A percentile compares a stretch with the other conserved stretches of the same genome.
These are phyloP conservation scores for Lucinisca nassula DNA, from an alignment of 2,888 invertebrate genomes.

Conservation along the genomic window DNA sequence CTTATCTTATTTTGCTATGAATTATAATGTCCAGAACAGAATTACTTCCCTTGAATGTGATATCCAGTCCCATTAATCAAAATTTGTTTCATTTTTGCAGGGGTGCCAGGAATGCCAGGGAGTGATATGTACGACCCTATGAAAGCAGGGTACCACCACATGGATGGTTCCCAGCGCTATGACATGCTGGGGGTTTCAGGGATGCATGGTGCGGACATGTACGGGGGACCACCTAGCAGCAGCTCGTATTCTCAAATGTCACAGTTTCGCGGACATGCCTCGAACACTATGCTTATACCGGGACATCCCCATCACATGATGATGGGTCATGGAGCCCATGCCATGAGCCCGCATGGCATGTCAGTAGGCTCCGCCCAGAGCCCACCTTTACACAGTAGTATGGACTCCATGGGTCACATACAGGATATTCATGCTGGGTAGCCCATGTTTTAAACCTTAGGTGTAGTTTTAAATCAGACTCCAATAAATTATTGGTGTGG, in stretches of 20 bases:
- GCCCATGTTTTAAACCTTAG: conserved; percentile 11
- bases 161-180: conserved; percentile 82
- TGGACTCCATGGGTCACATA: conserved; percentile 87
- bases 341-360: conserved; percentile 88
- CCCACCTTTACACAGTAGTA: conserved; percentile 87
- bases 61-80: too few relatives aligned
- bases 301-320: conserved; percentile 89
- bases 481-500: conserved; percentile 19
- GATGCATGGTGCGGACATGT: conserved; percentile 86
- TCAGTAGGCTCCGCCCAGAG: conserved; percentile 87
- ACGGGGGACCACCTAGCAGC: conserved; percentile 85
- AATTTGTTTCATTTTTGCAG: conserved; percentile 73
- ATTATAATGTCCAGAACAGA: too few relatives aligned
- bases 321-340: conserved; percentile 88
- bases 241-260: conserved; percentile 88
- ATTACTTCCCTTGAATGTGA: too few relatives aligned
- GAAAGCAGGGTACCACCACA: conserved; percentile 85
- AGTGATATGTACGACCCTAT: conserved; percentile 84
- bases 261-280: conserved; percentile 88
- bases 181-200: conserved; percentile 82
- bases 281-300: conserved; percentile 89
- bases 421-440: conserved; percentile 88
- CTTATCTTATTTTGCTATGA: too few relatives aligned
- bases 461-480: conserved; percentile 9
- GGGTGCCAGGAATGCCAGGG: conserved; percentile 82